Percentiles rank a stretch among this genome's conserved stretches.
phyloP scores from a whole-genome alignment of 1,140 invertebrate genomes.

The Drosophila chauvacae region DNA sequence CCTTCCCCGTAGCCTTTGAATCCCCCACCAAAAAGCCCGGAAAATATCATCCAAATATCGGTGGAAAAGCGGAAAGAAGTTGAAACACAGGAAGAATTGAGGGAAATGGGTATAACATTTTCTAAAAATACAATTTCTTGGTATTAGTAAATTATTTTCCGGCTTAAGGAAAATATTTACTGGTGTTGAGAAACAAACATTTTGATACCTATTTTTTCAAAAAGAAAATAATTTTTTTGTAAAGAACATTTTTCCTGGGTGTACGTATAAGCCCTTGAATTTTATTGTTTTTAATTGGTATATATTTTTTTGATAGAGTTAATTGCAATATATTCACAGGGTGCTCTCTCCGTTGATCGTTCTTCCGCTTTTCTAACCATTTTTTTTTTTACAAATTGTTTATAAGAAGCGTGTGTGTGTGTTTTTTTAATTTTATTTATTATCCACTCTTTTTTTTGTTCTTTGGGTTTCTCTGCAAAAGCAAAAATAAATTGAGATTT shows the following conservation, averaged over 20 bases:
- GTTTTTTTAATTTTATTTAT: constrained; percentile 28
- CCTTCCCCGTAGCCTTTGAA: not conserved
- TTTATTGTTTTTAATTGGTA: constrained; percentile 4
- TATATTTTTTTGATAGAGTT: not conserved
- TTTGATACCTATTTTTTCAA: not conserved
- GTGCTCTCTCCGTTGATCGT: not conserved
- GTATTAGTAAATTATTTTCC: not conserved
- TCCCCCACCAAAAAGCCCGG: not conserved
- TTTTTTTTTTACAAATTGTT: constrained; percentile 1
- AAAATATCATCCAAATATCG: constrained; percentile 6
- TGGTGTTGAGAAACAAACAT: not conserved
- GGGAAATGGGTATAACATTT: not conserved
- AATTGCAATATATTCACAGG: not conserved
- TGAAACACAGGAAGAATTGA: not conserved
- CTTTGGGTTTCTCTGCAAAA: constrained; percentile 7
- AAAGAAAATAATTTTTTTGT: not conserved
- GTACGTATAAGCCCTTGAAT: not conserved
- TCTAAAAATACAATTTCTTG: not conserved
- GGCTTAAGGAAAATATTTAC: not conserved
- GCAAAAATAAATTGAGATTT: constrained; percentile 30
- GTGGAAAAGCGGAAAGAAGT: not conserved
- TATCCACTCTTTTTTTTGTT: constrained; percentile 13
- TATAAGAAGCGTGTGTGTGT: constrained; percentile 22
- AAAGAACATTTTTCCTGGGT: not conserved
- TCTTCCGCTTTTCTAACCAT: not conserved